phyloP scores from a whole-genome alignment of 2,113 vertebrate genomes.

The Elephantulus edwardii region DNA sequence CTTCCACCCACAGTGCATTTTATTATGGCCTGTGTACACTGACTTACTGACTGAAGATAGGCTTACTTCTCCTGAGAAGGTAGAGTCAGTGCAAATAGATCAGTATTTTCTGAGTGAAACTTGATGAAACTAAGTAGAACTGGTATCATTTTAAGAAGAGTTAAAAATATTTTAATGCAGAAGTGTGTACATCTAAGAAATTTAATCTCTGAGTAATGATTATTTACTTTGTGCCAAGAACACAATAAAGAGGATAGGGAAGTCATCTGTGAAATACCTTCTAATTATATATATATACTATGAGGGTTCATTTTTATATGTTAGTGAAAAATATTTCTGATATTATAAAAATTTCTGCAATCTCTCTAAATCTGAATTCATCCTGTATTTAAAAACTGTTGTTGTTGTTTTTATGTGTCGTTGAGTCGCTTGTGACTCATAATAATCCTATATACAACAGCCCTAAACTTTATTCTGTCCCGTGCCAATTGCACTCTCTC shows the following conservation, averaged over 20 bases:
- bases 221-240: not conserved
- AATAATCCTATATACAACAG: no score
- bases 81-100: not conserved
- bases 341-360: not conserved
- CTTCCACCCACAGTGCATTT: not conserved
- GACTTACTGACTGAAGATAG: not conserved
- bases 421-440: no score
- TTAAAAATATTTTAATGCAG: not conserved
- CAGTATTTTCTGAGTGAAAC: not conserved
- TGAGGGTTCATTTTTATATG: not conserved
- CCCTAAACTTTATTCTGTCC: no score
- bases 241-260: not conserved
- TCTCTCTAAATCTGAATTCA: not conserved
- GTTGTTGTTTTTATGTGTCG: no score
- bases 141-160: not conserved
- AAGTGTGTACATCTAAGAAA: not conserved
- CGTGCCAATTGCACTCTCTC: no score
- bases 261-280: not conserved
- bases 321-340: not conserved
- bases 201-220: not conserved
- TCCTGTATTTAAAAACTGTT: not conserved
- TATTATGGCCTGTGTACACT: not conserved
- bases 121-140: not conserved
- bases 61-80: not conserved
- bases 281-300: not conserved